phyloP scores from a whole-genome alignment of 2,113 vertebrate species.

The Turnix velox region DNA sequence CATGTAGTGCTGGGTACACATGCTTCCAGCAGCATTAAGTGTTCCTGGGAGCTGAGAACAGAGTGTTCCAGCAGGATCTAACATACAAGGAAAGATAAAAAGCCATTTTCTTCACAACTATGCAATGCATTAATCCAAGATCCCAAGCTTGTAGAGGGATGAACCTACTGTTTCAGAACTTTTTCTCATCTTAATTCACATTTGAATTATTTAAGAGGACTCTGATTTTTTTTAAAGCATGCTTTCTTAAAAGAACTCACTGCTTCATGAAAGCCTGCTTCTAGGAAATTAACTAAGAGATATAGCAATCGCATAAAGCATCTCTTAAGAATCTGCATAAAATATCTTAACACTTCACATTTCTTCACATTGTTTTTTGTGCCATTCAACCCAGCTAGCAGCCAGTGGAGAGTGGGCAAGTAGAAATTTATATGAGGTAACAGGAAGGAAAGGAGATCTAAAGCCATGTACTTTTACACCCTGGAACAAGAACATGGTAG shows the following conservation, averaged over 20 bases:
- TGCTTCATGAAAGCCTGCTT: not conserved
- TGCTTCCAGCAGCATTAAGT: not conserved
- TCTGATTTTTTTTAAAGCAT: not conserved
- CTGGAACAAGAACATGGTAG: not conserved
- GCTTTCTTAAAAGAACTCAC: not conserved
- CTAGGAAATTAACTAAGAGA: not conserved
- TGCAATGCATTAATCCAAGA: not conserved
- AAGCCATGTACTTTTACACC: not conserved
- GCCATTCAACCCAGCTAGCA: not conserved
- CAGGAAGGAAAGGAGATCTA: not conserved
- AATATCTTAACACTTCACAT: not conserved
- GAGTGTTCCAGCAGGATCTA: conserved; percentile 46
- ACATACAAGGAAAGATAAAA: conserved; percentile 42
- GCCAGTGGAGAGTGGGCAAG: not conserved
- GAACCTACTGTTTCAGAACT: not conserved
- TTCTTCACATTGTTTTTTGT: not conserved
- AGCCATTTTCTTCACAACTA: conserved; percentile 26
- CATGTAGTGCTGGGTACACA: not conserved
- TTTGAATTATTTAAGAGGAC: not conserved
- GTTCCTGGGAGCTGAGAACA: conserved; percentile 42
- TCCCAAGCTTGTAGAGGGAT: not conserved
- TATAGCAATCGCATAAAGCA: not conserved
- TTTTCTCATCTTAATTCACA: not conserved
- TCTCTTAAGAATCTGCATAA: not conserved
- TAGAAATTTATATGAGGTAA: not conserved